Evolutionary conservation across 2,797 vertebrate genomes (phyloP).

Genomic region (Phoeniculus purpureus): DNA sequence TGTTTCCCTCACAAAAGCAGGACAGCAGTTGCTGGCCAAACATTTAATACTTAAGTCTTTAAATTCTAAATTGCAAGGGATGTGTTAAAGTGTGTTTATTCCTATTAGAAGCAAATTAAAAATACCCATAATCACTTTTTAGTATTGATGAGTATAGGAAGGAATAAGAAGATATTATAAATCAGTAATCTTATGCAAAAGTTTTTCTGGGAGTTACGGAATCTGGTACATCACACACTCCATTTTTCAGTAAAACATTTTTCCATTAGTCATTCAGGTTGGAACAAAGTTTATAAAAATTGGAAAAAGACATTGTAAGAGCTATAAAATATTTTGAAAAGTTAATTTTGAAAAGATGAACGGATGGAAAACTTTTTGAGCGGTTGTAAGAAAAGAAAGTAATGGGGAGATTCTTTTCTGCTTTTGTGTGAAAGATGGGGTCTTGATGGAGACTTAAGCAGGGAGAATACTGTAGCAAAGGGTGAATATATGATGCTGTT

Average conservation of each 20-base stretch:
- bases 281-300: constrained; percentile 48
- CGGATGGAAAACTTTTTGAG: constrained; percentile 17
- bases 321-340: constrained; percentile 48
- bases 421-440: not conserved
- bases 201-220: not conserved
- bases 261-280: constrained; percentile 46
- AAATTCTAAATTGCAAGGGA: not conserved
- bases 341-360: not conserved
- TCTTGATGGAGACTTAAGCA: not conserved
- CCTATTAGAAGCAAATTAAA: not conserved
- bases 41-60: not conserved
- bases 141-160: not conserved
- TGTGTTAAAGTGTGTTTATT: not conserved
- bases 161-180: not conserved
- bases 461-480: not conserved
- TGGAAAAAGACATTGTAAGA: constrained; percentile 16
- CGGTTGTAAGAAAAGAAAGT: not conserved
- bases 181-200: constrained; percentile 6
- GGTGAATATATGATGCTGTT: not conserved
- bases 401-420: not conserved
- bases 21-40: no score
- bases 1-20: not conserved
- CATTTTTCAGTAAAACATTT: constrained; percentile 10
- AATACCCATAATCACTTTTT: not conserved
- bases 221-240: not conserved